phyloP scores from a whole-genome alignment of 2,113 vertebrate species.

The Pachypanchax playfairii region DNA sequence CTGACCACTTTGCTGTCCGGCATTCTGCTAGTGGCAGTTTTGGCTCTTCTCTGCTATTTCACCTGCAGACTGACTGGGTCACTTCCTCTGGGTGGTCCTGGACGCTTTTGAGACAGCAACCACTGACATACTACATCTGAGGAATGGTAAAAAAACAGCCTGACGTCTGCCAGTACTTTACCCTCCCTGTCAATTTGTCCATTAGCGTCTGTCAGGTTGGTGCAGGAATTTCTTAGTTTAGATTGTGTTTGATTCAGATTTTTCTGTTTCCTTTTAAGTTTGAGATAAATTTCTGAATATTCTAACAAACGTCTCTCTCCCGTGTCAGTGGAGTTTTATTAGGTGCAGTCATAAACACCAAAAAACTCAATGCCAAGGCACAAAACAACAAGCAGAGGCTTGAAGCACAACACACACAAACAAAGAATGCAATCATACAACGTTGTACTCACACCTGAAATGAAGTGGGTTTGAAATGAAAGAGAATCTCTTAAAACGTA shows the following conservation, averaged over 20 bases:
- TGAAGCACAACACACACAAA: background rate
- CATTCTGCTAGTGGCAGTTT: slow-evolving; percentile 60
- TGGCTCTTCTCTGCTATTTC: slow-evolving; percentile 76
- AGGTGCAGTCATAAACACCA: background rate
- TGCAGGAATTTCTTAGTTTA: background rate
- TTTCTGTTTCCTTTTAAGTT: background rate
- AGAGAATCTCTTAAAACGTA: background rate
- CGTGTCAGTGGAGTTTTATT: no score
- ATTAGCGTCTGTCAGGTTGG: background rate
- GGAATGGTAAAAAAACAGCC: slow-evolving; percentile 10
- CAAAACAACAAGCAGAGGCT: no score
- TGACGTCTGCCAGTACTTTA: no score
- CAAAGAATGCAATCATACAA: background rate
- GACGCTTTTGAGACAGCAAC: slow-evolving; percentile 57
- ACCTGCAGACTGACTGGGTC: slow-evolving; percentile 77
- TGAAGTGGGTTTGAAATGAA: background rate
- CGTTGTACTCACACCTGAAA: no score
- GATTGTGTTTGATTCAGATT: background rate
- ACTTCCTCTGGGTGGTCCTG: slow-evolving; percentile 67
- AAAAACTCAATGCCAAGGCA: background rate
- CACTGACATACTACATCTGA: background rate
- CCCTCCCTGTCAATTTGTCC: no score
- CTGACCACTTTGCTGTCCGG: slow-evolving; percentile 61
- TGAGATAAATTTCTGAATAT: background rate
- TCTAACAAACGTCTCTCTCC: no score